These are phyloP conservation scores for Trinectes maculatus DNA, from an alignment of 2,113 vertebrate species.

Conservation along the genomic window DNA sequence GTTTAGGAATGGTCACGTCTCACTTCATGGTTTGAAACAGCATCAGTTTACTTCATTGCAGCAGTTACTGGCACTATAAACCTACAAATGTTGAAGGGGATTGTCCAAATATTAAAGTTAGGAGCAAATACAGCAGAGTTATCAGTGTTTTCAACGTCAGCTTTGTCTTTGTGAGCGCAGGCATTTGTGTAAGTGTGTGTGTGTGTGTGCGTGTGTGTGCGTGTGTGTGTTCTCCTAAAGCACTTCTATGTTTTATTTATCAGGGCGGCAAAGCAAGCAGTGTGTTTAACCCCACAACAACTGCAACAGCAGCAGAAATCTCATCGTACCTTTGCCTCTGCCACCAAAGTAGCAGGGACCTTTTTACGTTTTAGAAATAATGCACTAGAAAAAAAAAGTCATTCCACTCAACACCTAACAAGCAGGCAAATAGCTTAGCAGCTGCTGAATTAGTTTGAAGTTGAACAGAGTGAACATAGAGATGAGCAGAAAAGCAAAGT, in stretches of 20 bases:
- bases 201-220: neutral
- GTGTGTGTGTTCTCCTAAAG: constrained; percentile 48
- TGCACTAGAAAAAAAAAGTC: constrained; percentile 44
- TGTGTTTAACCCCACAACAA: constrained; percentile 75
- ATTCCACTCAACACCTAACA: constrained; percentile 52
- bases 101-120: constrained; percentile 36
- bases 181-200: constrained; percentile 15
- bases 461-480: constrained; percentile 18
- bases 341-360: constrained; percentile 13
- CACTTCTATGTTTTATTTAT: constrained; percentile 79
- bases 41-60: neutral
- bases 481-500: neutral
- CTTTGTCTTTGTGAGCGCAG: constrained; percentile 17
- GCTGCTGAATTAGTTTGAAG: constrained; percentile 30
- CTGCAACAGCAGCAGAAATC: constrained; percentile 66
- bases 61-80: constrained; percentile 34
- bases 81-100: constrained; percentile 25
- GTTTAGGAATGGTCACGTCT: constrained; percentile 38
- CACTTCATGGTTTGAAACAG: constrained; percentile 2
- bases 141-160: constrained; percentile 16
- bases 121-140: constrained; percentile 17
- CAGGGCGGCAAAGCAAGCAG: constrained; percentile 61
- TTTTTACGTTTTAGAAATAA: constrained; percentile 59
- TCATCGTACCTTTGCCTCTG: constrained; percentile 16
- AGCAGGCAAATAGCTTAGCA: constrained; percentile 41